phyloP scores from a whole-genome alignment of 2,113 vertebrate genomes.

The Tauraco erythrolophus region DNA sequence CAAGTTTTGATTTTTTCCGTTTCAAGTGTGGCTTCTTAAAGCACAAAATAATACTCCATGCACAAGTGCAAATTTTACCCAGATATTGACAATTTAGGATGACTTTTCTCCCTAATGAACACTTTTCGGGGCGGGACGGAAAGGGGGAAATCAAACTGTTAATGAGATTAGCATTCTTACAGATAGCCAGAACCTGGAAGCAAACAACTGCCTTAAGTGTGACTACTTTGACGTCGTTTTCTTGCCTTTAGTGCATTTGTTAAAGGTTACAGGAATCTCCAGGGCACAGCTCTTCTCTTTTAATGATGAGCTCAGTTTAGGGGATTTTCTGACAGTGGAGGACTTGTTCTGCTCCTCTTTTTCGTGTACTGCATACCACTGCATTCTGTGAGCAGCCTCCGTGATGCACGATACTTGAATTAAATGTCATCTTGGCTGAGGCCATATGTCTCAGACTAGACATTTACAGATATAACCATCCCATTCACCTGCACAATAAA shows the following conservation, averaged over 20 bases:
- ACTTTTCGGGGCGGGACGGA: neutral
- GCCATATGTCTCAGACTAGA: neutral
- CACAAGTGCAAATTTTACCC: neutral
- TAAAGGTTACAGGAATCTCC: slow-evolving; percentile 37
- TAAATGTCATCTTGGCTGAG: neutral
- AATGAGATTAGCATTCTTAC: neutral
- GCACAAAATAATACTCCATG: neutral
- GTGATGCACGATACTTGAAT: neutral
- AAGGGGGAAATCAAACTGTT: neutral
- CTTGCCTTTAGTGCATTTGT: slow-evolving; percentile 30
- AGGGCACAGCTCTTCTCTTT: neutral
- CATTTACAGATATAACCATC: neutral
- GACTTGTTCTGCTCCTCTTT: neutral
- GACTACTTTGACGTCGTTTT: neutral
- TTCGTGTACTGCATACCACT: neutral
- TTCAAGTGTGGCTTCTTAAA: neutral
- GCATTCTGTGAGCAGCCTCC: neutral
- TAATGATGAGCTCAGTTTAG: neutral
- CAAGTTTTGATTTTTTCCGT: neutral
- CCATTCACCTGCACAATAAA: neutral
- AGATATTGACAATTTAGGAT: neutral
- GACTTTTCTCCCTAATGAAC: neutral
- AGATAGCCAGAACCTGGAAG: neutral
- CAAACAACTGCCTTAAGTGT: neutral
- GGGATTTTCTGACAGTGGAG: neutral